A percentile compares a stretch with the other conserved stretches of the same genome.
Conservation (phyloP, 2,113 vertebrate species). For the Nanorana parkeri region DNA sequence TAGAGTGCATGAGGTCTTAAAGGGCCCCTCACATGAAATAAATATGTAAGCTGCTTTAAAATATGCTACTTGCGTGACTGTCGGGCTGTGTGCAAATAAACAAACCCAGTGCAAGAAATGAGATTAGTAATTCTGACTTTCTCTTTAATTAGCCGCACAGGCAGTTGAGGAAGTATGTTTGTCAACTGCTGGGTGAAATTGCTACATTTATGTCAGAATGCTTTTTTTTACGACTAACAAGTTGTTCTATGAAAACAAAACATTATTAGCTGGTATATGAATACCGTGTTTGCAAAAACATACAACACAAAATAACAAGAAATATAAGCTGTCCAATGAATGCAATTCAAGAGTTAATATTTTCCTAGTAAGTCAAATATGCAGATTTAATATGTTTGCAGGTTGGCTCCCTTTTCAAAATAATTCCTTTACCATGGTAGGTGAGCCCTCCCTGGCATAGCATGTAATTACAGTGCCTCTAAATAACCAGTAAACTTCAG, state of each 20-base stretch:
- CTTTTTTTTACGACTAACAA: too few relatives aligned
- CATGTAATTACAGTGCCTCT: conserved; percentile 16
- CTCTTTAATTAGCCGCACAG: too few relatives aligned
- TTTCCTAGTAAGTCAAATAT: background rate
- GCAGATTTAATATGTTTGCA: conserved; percentile 8
- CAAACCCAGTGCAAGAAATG: too few relatives aligned
- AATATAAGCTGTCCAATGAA: background rate
- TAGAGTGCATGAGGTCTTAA: too few relatives aligned
- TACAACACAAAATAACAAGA: background rate
- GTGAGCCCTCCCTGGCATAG: background rate
- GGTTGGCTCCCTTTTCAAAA: conserved; percentile 13
- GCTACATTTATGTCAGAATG: too few relatives aligned
- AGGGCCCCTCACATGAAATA: too few relatives aligned
- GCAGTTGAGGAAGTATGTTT: too few relatives aligned
- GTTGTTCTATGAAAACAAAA: background rate
- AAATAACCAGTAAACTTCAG: conserved; percentile 1
- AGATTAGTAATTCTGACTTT: too few relatives aligned
- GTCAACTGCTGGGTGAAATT: too few relatives aligned
- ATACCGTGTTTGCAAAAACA: background rate
- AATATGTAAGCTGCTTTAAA: too few relatives aligned
- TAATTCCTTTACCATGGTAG: conserved; percentile 22
- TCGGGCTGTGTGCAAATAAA: too few relatives aligned
- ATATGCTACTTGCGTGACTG: too few relatives aligned
- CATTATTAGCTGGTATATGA: background rate
- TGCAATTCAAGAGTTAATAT: conserved; percentile 10